Percentiles rank a stretch among this genome's conserved stretches.
These are phyloP conservation scores for Hirtodrosophila trivittata DNA, from an alignment of 2,888 invertebrate genomes.

Conservation along the genomic window DNA sequence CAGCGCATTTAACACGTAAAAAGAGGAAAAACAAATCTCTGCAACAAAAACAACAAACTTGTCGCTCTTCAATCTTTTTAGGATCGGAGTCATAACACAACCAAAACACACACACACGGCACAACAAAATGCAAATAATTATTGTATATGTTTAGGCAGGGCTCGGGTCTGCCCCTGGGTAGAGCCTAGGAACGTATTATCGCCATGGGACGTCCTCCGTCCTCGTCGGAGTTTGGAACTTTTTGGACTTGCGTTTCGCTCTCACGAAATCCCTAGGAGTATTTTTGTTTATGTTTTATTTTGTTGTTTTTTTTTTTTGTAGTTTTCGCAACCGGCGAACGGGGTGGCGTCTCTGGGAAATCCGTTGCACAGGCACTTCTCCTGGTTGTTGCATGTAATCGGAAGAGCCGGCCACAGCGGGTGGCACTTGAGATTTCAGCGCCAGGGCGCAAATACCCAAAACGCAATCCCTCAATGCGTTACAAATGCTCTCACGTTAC, in stretches of 20 bases:
- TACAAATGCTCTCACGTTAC: conserved; percentile 79
- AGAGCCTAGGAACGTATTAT: conserved; percentile 71
- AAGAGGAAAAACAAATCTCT: conserved; percentile 10
- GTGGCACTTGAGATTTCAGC: conserved; percentile 67
- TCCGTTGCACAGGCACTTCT: conserved; percentile 43
- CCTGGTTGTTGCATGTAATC: conserved; percentile 61
- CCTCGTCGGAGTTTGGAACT: no score
- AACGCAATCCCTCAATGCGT: conserved; percentile 47
- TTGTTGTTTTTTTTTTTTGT: conserved; percentile 5
- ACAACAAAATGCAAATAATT: conserved; percentile 69
- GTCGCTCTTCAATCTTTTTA: conserved; percentile 22
- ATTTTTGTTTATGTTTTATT: conserved; percentile 14
- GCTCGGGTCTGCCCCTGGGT: conserved; percentile 15
- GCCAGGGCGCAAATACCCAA: conserved; percentile 23
- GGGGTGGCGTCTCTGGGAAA: conserved; percentile 75
- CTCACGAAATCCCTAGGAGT: conserved; percentile 65
- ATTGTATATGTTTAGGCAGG: conserved; percentile 70
- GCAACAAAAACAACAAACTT: conserved; percentile 17
- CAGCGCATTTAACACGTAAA: conserved; percentile 62
- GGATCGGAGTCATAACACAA: conserved; percentile 54
- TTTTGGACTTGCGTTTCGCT: conserved; percentile 33
- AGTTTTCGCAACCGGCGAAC: conserved; percentile 42
- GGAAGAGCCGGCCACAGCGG: conserved; percentile 75
- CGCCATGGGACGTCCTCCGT: conserved; percentile 63
- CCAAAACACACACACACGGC: conserved; percentile 39